Evolutionary conservation across 2,888 invertebrate genomes (phyloP).

Genomic region (Noctua fimbriata): DNA sequence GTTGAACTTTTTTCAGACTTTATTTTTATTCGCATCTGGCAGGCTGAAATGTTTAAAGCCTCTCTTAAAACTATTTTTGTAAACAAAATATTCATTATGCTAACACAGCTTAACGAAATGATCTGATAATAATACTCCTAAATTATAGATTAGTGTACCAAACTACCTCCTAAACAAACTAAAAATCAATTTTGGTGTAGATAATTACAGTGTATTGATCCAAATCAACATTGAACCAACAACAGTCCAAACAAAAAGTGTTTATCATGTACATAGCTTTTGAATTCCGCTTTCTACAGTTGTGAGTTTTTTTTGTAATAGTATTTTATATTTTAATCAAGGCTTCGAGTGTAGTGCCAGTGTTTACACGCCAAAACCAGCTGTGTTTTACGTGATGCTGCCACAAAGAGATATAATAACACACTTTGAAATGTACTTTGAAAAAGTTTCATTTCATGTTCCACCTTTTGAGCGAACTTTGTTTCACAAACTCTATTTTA

Average conservation of each 20-base stretch:
- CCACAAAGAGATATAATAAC: constrained; percentile 22
- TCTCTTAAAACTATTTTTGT: neutral
- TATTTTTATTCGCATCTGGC: neutral
- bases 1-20: neutral
- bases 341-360: neutral
- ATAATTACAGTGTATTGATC: constrained; percentile 15
- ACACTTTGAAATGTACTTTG: constrained; percentile 22
- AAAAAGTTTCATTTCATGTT: constrained; percentile 7
- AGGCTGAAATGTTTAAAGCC: neutral
- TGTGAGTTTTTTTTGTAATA: constrained; percentile 21
- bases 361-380: constrained; percentile 11
- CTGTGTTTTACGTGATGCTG: constrained; percentile 18
- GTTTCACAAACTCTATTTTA: neutral
- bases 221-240: constrained; percentile 13
- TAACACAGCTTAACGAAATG: neutral
- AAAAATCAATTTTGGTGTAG: neutral
- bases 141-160: neutral
- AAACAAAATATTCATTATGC: neutral
- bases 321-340: constrained; percentile 37
- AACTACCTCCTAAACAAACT: constrained; percentile 10
- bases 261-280: neutral
- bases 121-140: neutral
- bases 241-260: constrained; percentile 1
- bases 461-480: constrained; percentile 7
- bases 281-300: neutral